Evolutionary conservation across 1,140 invertebrate genomes (phyloP), one percentile per base, ranked within the genome.

Genomic region (Battus philenor): DNA sequence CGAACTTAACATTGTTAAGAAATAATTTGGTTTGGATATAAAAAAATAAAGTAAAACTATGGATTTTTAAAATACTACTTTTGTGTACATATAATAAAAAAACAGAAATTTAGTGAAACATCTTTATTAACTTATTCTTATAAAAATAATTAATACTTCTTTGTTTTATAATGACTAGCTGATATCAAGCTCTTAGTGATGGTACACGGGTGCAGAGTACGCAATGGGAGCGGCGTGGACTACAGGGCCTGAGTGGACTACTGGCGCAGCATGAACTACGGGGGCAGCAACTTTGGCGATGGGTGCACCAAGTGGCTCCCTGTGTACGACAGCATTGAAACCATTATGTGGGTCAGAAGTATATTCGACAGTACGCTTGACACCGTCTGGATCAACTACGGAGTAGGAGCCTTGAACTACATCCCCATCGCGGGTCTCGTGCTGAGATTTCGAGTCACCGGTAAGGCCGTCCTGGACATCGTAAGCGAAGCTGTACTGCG

Each of bases 381-480:
- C 89, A 39, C 91, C 91, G 58, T 92, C 91, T 3, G 91, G 89
- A 70, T 92, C 90, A 7, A 90, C 86, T 2, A 91, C 69, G 4
- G 88, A 90, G 73, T 91, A 91, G 22, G 87, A 87, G 36, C 91
- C 90, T 58, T 90, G 86, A 4, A 90, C 89, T 0, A 88, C 69
- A 47, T 90, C 89, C 9, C 89, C 89, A 48, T 90, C 84, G 15
- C 90, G 84, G n/a, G 76, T 88, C 69, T 93, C 91, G 31, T 90
- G 86, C 57, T 91, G 90, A 54, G 84, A 86, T 68, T 93, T 92
- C 0, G 88, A 80, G 71, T 93, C 91, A 2, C 92, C 90, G 8
- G 89, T 93, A 33, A 89, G 70, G 12, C 81, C 72, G 46, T 92
- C 91, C 17, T 91, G 88, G 0, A 92, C 90, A 16, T 88, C 87